Percentiles rank a stretch among this genome's conserved stretches.
phyloP scores from a whole-genome alignment of 2,888 invertebrate species.

The Deroplatys truncata region DNA sequence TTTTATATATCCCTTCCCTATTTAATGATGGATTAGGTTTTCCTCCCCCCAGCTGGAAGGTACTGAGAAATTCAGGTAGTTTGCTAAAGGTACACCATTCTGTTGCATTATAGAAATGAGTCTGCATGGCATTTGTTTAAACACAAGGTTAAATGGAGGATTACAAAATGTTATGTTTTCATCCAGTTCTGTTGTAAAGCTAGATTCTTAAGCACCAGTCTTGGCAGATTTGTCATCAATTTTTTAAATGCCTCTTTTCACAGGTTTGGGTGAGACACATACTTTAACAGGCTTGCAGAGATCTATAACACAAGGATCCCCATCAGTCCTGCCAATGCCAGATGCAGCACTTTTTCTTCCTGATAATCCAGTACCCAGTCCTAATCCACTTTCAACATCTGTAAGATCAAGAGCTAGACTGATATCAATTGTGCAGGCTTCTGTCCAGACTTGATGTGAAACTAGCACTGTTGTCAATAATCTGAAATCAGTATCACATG shows the following conservation, averaged over 20 bases:
- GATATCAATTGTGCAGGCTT: constrained; percentile 84
- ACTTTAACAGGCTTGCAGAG: constrained; percentile 83
- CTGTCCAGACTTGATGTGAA: constrained; percentile 90
- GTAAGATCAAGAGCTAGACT: constrained; percentile 75
- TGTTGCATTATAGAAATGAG: too few species aligned
- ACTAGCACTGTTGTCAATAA: constrained; percentile 82
- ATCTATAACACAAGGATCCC: constrained; percentile 62
- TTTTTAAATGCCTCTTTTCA: constrained; percentile 68
- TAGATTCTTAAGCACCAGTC: too few species aligned
- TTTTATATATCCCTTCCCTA: too few species aligned
- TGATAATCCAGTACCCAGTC: not conserved
- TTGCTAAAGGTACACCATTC: too few species aligned
- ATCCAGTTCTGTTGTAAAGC: too few species aligned
- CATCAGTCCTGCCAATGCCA: constrained; percentile 38
- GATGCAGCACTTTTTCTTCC: not conserved
- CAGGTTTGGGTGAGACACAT: constrained; percentile 82
- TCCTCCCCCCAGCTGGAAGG: too few species aligned
- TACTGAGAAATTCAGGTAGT: too few species aligned
- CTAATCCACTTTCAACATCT: constrained; percentile 46
- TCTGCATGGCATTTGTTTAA: too few species aligned
- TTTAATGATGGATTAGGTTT: too few species aligned
- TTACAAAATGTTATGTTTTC: too few species aligned
- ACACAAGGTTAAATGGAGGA: too few species aligned
- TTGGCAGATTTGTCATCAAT: too few species aligned
- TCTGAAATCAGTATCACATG: constrained; percentile 53